Percentiles rank a stretch among this genome's conserved stretches.
phyloP scores from a whole-genome alignment of 2,888 invertebrate genomes.

The Conomelus anceps region DNA sequence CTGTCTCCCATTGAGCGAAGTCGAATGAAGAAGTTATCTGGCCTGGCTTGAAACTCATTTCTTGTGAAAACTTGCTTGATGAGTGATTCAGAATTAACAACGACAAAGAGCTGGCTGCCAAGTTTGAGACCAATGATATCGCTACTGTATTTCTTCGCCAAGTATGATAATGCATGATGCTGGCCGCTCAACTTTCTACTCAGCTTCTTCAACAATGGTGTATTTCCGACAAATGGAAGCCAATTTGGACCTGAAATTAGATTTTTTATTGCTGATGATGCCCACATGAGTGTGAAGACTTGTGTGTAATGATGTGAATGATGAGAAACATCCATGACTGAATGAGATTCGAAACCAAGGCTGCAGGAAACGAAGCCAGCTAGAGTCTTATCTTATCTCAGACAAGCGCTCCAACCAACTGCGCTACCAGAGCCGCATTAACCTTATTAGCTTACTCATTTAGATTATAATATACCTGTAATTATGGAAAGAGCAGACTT shows the following conservation, averaged over 20 bases:
- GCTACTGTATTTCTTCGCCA: conserved; percentile 46
- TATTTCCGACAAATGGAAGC: conserved; percentile 45
- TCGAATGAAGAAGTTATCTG: conserved; percentile 57
- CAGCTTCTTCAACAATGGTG: conserved; percentile 40
- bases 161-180: conserved; percentile 46
- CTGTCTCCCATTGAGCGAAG: conserved; percentile 56
- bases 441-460: too few relatives aligned
- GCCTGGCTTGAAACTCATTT: conserved; percentile 58
- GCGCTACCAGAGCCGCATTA: too few relatives aligned
- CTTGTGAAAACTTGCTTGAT: conserved; percentile 49
- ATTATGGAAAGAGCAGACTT: too few relatives aligned
- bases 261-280: background rate
- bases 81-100: conserved; percentile 48
- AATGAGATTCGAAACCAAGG: too few relatives aligned
- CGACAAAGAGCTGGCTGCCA: conserved; percentile 48
- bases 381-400: too few relatives aligned
- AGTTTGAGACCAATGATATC: conserved; percentile 52
- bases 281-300: too few relatives aligned
- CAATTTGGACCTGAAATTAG: conserved; percentile 44
- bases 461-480: too few relatives aligned
- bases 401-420: too few relatives aligned
- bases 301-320: too few relatives aligned
- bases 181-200: conserved; percentile 44
- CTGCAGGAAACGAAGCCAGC: too few relatives aligned
- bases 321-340: too few relatives aligned